Evolutionary conservation across 1,140 invertebrate species (phyloP), one percentile per base, ranked within the genome.

Genomic region (Mamestra configurata): DNA sequence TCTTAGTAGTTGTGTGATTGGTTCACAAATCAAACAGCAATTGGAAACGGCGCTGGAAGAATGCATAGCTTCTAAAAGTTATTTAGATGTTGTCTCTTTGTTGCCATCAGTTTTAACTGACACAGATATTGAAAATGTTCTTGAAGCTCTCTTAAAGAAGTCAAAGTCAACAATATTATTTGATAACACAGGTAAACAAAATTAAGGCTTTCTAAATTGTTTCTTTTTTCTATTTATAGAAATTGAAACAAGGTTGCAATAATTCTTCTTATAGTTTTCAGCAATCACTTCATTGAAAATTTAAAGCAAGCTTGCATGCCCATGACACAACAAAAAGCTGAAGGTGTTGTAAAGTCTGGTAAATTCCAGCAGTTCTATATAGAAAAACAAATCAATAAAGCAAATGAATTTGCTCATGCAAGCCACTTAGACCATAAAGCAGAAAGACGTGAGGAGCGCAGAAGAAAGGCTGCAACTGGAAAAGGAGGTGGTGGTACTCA

Each of bases 401-500:
- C 35, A 93, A 86, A 91, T 85, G 92, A 82, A 82, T 76, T 72
- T 90, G 82, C 85, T 88, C 87, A 87, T 94, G 89, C 75, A 87
- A 24, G 90, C 89, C 89, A 94, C 85, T 87, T 94, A 24, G 96
- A 97, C 31, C 90, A 90, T 24, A 98, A 97, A 95, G 94, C 96
- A 10, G 98, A 98, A 84, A 97, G 97, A 81, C 97, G 98, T 86
- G 98, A 99, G 66, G 98, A 99, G 86, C 95, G 98, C 43, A 96
- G 98, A 80, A 98, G 98, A 88, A 99, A 99, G 92, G 98, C 98
- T 1, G 94, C 97, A 35, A 96, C 96, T 79, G 98, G 98, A 4
- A 99, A 99, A 96, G 96, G 96, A 57, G 98, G 98, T 35, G 98
- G 98, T 43, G 98, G 98, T 13, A 97, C 97, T 37, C 98, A 99